These are phyloP conservation scores for Porites divaricata DNA, from an alignment of 92 coral and sea anemone species.

Conservation along the genomic window DNA sequence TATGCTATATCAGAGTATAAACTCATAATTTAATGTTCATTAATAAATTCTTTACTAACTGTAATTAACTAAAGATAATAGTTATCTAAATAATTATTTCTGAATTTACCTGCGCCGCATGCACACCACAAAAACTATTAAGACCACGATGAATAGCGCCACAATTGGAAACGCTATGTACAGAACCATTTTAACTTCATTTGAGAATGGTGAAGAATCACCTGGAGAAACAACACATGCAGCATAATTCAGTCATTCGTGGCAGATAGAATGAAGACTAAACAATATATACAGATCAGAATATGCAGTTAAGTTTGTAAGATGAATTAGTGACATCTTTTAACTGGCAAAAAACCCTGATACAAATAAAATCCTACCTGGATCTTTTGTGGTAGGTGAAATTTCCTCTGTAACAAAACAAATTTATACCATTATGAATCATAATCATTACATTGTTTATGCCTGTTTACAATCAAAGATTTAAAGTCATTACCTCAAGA, in stretches of 20 bases:
- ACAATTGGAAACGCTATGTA: conserved; percentile 42
- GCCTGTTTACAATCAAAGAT: neutral
- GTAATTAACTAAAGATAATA: too few species aligned
- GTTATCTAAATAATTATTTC: too few species aligned
- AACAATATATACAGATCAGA: too few species aligned
- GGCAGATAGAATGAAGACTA: neutral
- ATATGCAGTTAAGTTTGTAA: too few species aligned
- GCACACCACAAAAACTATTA: conserved; percentile 22
- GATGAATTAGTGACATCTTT: too few species aligned
- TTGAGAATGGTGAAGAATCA: neutral
- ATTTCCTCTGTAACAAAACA: neutral
- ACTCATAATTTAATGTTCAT: too few species aligned
- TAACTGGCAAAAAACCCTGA: neutral
- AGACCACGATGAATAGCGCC: conserved; percentile 3
- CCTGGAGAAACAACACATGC: neutral
- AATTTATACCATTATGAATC: neutral
- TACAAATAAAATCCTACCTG: neutral
- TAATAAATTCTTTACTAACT: too few species aligned
- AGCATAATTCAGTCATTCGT: too few species aligned
- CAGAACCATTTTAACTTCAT: conserved; percentile 24
- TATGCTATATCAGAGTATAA: too few species aligned
- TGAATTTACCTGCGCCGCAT: conserved; percentile 41
- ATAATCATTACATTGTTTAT: too few species aligned
- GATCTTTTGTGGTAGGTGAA: neutral
- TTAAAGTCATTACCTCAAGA: too few species aligned